Percentiles rank a stretch among this genome's conserved stretches.
Conservation (phyloP, 2,888 invertebrate species). For the Salpingus planirostris region DNA sequence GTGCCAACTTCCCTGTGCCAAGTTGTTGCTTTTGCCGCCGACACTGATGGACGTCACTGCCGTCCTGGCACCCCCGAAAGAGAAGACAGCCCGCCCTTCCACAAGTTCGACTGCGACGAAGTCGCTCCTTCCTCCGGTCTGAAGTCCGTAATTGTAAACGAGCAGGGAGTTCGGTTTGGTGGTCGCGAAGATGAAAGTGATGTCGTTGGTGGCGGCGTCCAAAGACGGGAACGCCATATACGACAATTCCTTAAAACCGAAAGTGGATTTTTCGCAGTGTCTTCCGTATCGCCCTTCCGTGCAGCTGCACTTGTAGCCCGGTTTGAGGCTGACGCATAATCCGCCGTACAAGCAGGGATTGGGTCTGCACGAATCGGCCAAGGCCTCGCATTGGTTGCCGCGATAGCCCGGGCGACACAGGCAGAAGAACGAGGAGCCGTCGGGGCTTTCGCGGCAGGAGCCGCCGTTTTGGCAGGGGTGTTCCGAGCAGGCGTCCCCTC, state of each 20-base stretch:
- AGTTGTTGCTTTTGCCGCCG: conserved; percentile 50
- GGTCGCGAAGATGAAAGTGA: conserved; percentile 84
- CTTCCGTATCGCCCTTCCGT: conserved; percentile 81
- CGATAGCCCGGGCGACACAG: conserved; percentile 85
- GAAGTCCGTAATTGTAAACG: conserved; percentile 85
- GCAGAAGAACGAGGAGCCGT: conserved; percentile 84
- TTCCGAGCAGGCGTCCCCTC: conserved; percentile 74
- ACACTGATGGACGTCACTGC: conserved; percentile 76
- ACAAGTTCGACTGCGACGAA: conserved; percentile 88
- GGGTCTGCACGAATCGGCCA: conserved; percentile 82
- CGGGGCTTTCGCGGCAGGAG: conserved; percentile 80
- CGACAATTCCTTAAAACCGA: conserved; percentile 81
- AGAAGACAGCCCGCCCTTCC: conserved; percentile 75
- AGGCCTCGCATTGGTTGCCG: conserved; percentile 82
- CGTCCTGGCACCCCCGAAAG: conserved; percentile 82
- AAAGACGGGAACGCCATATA: conserved; percentile 82
- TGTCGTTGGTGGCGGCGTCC: conserved; percentile 83
- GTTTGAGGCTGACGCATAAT: conserved; percentile 78
- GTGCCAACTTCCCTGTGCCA: conserved; percentile 86
- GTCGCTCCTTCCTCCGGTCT: conserved; percentile 81
- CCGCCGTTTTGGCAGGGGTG: conserved; percentile 89
- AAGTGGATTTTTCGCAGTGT: conserved; percentile 84
- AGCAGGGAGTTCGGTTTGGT: conserved; percentile 77
- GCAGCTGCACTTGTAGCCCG: conserved; percentile 80
- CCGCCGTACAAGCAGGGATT: conserved; percentile 91